Percentiles rank a stretch among this genome's conserved stretches.
phyloP scores from a whole-genome alignment of 2,888 invertebrate genomes.

The Ischnus inquisitorius region DNA sequence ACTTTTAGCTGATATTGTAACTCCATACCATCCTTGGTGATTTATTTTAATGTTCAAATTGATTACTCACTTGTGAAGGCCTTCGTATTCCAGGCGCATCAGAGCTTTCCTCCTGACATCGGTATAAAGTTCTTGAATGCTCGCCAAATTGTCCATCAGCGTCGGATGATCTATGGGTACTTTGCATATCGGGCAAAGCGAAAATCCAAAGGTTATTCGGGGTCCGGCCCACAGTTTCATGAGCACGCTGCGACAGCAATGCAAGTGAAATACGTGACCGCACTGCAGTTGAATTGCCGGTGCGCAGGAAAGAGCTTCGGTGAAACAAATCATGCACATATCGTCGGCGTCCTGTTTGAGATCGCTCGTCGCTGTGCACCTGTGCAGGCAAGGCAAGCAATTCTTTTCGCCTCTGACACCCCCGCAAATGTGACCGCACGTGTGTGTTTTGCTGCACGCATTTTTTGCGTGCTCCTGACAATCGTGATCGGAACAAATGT shows the following conservation, averaged over 20 bases:
- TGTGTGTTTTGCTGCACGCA: constrained; percentile 93
- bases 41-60: not conserved
- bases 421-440: constrained; percentile 97
- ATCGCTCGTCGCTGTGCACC: constrained; percentile 88
- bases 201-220: constrained; percentile 97
- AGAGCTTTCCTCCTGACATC: constrained; percentile 97
- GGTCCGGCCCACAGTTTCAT: constrained; percentile 97
- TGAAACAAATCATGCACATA: constrained; percentile 99
- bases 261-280: constrained; percentile 98
- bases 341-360: constrained; percentile 98
- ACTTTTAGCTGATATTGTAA: too few species aligned
- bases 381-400: constrained; percentile 96
- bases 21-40: not conserved
- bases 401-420: constrained; percentile 94
- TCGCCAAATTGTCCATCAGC: constrained; percentile 91
- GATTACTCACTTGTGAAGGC: constrained; percentile 88
- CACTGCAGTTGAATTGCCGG: constrained; percentile 97
- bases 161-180: constrained; percentile 95
- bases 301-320: constrained; percentile 97
- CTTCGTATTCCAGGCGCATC: constrained; percentile 98
- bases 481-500: constrained; percentile 97
- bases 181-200: constrained; percentile 98
- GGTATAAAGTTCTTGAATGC: constrained; percentile 93
- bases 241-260: constrained; percentile 95
- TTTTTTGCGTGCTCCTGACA: constrained; percentile 93